These are phyloP conservation scores for Cuniculus paca DNA, from an alignment of 2,797 vertebrate species.

Conservation along the genomic window DNA sequence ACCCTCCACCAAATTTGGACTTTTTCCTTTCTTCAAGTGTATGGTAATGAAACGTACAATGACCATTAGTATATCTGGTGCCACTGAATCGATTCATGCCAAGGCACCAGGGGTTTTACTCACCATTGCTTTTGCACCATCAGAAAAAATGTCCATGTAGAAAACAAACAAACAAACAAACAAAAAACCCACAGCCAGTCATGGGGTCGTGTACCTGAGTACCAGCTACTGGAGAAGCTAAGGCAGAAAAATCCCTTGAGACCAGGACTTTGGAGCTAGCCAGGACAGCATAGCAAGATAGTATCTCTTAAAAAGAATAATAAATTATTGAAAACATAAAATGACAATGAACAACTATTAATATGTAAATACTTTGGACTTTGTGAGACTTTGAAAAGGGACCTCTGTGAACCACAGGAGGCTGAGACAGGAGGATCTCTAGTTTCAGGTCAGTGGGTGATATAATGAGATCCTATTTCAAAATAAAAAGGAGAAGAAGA, in stretches of 20 bases:
- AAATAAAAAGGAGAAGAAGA: not conserved
- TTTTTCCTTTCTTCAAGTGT: conserved; percentile 40
- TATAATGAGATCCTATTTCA: not conserved
- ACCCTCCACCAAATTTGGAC: not conserved
- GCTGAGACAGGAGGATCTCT: not conserved
- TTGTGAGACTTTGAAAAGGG: not conserved
- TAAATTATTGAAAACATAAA: not conserved
- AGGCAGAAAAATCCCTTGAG: not conserved
- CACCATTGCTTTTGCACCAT: conserved; percentile 7
- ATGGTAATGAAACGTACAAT: not conserved
- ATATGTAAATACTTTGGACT: conserved; percentile 11
- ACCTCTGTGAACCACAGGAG: not conserved
- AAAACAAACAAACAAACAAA: too few relatives aligned
- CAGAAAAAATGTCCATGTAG: not conserved
- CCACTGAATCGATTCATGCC: not conserved
- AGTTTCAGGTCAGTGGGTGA: not conserved
- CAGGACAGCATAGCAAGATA: not conserved
- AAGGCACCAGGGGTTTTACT: not conserved
- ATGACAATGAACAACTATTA: not conserved
- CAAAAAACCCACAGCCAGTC: too few relatives aligned
- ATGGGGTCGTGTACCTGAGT: not conserved
- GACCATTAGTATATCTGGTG: not conserved
- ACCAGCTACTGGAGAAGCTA: not conserved
- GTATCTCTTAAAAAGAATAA: not conserved
- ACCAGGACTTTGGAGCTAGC: not conserved